These are phyloP conservation scores for Nestor notabilis DNA, from an alignment of 2,113 vertebrate species.

Conservation along the genomic window DNA sequence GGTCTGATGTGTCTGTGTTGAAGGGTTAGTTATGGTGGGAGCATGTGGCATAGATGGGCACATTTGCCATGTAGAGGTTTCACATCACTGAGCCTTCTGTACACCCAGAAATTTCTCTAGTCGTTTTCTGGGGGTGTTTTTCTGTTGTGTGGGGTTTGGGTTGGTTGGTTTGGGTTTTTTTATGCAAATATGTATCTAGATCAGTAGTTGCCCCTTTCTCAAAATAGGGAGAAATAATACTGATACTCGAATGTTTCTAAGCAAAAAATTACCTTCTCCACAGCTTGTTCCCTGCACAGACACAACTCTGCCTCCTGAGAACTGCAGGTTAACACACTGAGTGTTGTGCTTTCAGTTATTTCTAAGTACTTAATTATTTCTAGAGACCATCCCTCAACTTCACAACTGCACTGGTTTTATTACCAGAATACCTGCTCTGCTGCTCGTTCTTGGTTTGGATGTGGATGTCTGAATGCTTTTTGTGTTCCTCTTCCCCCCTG, in stretches of 20 bases:
- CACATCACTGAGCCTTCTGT: neutral
- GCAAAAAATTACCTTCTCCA: neutral
- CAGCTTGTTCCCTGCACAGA: neutral
- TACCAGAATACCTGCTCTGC: neutral
- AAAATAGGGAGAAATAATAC: neutral
- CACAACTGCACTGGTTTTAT: neutral
- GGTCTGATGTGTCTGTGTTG: too few relatives aligned
- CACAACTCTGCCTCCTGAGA: neutral
- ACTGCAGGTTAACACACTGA: neutral
- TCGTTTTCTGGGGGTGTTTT: neutral
- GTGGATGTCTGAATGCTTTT: neutral
- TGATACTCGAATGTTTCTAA: neutral
- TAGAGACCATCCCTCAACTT: neutral
- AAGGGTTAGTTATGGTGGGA: neutral
- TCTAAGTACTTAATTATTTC: neutral
- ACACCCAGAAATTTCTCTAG: neutral
- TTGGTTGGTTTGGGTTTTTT: neutral
- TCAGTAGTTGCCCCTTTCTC: neutral
- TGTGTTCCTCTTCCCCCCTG: neutral
- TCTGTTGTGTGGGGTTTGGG: neutral
- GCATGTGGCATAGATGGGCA: neutral
- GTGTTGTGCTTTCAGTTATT: rapidly evolving
- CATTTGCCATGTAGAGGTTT: neutral
- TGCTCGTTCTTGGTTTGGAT: neutral
- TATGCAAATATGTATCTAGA: neutral